A percentile compares a stretch with the other conserved stretches of the same genome.
These are phyloP conservation scores for Lacerta agilis DNA, from an alignment of 2,797 vertebrate genomes.

Conservation along the genomic window DNA sequence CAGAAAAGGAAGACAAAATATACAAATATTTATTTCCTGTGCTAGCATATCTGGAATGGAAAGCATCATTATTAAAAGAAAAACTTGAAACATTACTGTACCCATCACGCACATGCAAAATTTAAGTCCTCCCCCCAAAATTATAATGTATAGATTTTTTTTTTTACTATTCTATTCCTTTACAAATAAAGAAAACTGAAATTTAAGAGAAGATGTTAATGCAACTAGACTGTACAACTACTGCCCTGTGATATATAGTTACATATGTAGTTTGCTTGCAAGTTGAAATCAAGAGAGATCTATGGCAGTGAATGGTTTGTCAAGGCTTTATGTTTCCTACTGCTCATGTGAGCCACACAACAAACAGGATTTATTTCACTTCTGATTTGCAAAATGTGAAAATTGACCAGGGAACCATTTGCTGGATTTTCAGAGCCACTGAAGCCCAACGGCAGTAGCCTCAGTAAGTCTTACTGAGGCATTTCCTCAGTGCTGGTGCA, in stretches of 20 bases:
- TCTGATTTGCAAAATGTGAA: neutral
- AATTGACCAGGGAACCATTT: neutral
- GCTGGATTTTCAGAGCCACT: neutral
- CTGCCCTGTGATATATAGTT: neutral
- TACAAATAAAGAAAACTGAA: neutral
- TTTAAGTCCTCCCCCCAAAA: neutral
- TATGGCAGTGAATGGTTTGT: slow-evolving; percentile 36
- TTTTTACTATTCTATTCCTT: neutral
- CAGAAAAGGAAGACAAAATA: neutral
- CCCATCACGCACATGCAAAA: neutral
- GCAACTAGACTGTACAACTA: neutral
- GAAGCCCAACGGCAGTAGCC: neutral
- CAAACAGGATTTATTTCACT: slow-evolving; percentile 14
- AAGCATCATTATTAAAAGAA: neutral
- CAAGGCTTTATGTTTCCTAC: slow-evolving; percentile 7
- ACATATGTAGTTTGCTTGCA: slow-evolving; percentile 1
- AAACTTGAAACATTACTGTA: neutral
- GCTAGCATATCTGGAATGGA: neutral
- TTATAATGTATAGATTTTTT: neutral
- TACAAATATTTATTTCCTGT: neutral
- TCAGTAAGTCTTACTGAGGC: neutral
- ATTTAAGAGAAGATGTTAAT: neutral
- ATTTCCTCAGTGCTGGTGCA: neutral
- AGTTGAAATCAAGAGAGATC: slow-evolving; percentile 6
- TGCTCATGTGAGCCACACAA: neutral